Percentiles rank a stretch among this genome's conserved stretches.
phyloP scores from a whole-genome alignment of 2,888 invertebrate species.

The Escarpia spicata region DNA sequence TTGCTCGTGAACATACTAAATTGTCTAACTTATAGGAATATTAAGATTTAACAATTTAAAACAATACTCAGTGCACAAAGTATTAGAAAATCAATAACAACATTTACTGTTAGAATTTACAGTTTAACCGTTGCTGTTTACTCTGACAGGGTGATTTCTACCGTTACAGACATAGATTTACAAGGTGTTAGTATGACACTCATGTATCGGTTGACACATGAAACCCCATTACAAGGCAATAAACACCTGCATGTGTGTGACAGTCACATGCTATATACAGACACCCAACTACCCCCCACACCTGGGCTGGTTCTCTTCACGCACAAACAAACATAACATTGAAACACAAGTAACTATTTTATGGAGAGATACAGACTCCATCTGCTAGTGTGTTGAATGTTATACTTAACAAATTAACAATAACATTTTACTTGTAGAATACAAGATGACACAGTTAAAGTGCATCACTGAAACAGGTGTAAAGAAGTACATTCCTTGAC shows the following conservation, averaged over 20 bases:
- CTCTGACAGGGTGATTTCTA: neutral
- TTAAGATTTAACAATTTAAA: neutral
- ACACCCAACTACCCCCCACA: neutral
- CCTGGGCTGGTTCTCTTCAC: neutral
- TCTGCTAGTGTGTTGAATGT: neutral
- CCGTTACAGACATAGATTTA: neutral
- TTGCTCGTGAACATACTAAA: no score
- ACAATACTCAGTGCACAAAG: neutral
- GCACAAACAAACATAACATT: neutral
- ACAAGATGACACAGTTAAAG: neutral
- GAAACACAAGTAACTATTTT: neutral
- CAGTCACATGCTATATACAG: neutral
- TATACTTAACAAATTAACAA: neutral
- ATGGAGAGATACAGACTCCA: neutral
- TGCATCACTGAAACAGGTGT: neutral
- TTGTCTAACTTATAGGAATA: neutral
- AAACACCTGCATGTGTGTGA: neutral
- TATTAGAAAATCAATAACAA: neutral
- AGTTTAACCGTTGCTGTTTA: neutral
- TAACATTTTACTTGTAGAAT: neutral
- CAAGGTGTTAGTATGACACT: neutral
- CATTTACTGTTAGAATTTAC: constrained; percentile 8
- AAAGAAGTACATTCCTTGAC: no score
- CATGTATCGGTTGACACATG: neutral
- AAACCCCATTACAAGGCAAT: neutral